These are phyloP conservation scores for Pleuronectes platessa DNA, from an alignment of 2,113 vertebrate species.

Conservation along the genomic window DNA sequence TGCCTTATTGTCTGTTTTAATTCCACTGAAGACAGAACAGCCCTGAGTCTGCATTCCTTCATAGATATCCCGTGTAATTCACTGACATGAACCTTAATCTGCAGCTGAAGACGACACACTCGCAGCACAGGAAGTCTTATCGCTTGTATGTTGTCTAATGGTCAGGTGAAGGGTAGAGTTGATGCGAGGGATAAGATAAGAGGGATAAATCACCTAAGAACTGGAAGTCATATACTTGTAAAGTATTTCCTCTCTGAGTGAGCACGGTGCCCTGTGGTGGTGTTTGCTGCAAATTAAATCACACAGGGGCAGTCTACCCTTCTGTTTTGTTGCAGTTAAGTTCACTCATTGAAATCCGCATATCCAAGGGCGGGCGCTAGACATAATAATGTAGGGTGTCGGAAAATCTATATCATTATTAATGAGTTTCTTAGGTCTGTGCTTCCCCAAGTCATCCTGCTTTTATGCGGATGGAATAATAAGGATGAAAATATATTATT, in stretches of 20 bases:
- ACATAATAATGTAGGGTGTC: conserved; percentile 24
- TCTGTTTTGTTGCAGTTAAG: conserved; percentile 23
- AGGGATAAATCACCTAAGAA: conserved; percentile 46
- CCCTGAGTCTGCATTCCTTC: conserved; percentile 25
- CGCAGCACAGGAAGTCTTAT: conserved; percentile 30
- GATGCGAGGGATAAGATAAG: conserved; percentile 52
- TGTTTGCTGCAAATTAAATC: conserved; percentile 15
- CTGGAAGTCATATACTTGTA: conserved; percentile 21
- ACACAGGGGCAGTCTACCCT: conserved; percentile 2
- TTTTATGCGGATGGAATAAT: conserved; percentile 31
- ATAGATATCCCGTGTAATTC: conserved; percentile 6
- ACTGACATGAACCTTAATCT: conserved; percentile 34
- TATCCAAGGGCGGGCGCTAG: conserved; percentile 4
- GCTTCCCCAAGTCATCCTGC: not conserved
- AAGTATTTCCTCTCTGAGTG: conserved; percentile 31
- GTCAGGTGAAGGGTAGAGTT: conserved; percentile 32
- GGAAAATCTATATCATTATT: conserved; percentile 50
- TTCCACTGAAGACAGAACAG: conserved; percentile 21
- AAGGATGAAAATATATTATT: conserved; percentile 27
- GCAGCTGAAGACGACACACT: conserved; percentile 24
- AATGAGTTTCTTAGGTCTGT: conserved; percentile 52
- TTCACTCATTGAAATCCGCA: conserved; percentile 31
- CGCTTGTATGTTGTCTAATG: conserved; percentile 26
- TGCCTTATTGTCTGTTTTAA: conserved; percentile 29
- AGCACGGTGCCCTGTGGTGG: not conserved